Conservation (phyloP, 2,113 vertebrate species). For the Callipepla squamata region DNA sequence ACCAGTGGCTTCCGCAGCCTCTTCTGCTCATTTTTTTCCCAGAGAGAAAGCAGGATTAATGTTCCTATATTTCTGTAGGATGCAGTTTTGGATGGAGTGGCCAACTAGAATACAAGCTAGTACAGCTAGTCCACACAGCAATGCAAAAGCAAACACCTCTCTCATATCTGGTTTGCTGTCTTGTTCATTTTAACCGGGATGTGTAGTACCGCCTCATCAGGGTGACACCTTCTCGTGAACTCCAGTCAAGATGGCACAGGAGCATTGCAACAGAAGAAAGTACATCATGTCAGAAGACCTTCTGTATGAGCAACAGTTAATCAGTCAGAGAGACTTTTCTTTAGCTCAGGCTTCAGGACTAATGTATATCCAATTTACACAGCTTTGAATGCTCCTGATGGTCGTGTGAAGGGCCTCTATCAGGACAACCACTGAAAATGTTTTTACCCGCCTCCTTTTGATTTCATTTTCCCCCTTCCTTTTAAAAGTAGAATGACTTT, state of each 20-base stretch:
- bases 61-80: not conserved
- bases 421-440: constrained; percentile 46
- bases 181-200: rapidly evolving
- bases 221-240: rapidly evolving
- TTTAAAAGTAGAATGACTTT: constrained; percentile 65
- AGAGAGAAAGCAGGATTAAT: not conserved
- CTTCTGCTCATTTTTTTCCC: not conserved
- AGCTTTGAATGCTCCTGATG: constrained; percentile 29
- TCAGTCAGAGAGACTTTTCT: not conserved
- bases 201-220: not conserved
- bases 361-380: not conserved
- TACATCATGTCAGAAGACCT: not conserved
- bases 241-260: not conserved
- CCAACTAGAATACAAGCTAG: not conserved
- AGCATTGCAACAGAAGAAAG: not conserved
- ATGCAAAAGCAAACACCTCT: not conserved
- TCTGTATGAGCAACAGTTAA: not conserved
- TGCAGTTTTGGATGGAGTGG: rapidly evolving
- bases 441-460: constrained; percentile 32
- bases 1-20: not conserved
- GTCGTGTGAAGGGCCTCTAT: constrained; percentile 22
- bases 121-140: not conserved
- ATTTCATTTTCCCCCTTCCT: not conserved
- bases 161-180: not conserved
- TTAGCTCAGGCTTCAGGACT: not conserved